A percentile compares a stretch with the other conserved stretches of the same genome.
Conservation (phyloP, 2,113 vertebrate species). For the Aldabrachelys gigantea region DNA sequence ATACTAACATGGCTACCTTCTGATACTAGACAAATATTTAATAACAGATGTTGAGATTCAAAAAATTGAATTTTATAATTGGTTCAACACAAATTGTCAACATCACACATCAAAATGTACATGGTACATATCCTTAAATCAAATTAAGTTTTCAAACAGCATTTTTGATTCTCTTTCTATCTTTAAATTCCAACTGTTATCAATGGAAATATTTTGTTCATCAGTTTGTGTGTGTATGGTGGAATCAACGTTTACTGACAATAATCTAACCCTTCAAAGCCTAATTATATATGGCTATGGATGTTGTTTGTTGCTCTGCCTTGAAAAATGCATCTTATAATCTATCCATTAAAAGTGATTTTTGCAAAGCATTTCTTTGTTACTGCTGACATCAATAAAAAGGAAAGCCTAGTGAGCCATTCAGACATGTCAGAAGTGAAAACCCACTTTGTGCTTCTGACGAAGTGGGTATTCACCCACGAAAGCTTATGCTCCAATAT, state of each 20-base stretch:
- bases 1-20: too few relatives aligned
- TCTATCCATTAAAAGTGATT: not conserved
- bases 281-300: not conserved
- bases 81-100: not conserved
- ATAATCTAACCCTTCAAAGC: not conserved
- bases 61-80: not conserved
- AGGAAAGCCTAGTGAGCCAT: not conserved
- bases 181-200: not conserved
- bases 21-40: too few relatives aligned
- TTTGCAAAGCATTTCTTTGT: not conserved
- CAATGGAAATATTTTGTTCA: not conserved
- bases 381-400: not conserved
- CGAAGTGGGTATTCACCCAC: too few relatives aligned
- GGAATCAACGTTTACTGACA: not conserved
- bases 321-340: not conserved
- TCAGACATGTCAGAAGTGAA: not conserved
- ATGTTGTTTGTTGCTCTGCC: not conserved
- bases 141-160: not conserved
- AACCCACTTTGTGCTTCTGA: too few relatives aligned
- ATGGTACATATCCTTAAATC: not conserved
- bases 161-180: not conserved
- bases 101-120: not conserved
- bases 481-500: too few relatives aligned
- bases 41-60: too few relatives aligned
- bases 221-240: not conserved